phyloP scores from a whole-genome alignment of 64 coral and sea anemone genomes.

The Dendrophyllia cribrosa region DNA sequence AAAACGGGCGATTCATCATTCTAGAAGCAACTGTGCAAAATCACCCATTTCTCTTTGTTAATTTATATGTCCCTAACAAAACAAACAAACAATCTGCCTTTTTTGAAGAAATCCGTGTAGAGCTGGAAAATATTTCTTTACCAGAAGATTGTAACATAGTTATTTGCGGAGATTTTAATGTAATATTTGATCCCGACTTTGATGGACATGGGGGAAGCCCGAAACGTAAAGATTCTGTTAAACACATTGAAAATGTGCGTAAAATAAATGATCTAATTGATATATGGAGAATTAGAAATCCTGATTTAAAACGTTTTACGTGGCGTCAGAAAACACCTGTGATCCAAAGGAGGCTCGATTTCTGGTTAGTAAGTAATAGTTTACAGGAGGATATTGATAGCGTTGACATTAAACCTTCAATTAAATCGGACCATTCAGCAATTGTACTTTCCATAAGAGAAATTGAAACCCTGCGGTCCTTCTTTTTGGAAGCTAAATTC shows the following conservation, averaged over 20 bases:
- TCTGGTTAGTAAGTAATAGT: slow-evolving; percentile 26
- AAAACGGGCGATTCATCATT: neutral
- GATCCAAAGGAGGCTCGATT: slow-evolving; percentile 46
- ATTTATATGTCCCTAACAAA: too few relatives aligned
- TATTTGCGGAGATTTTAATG: neutral
- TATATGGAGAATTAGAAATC: slow-evolving; percentile 49
- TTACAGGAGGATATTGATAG: slow-evolving; percentile 52
- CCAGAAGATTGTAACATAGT: too few relatives aligned
- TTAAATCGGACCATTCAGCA: too few relatives aligned
- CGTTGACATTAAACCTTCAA: too few relatives aligned
- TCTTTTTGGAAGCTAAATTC: too few relatives aligned
- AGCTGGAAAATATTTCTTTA: too few relatives aligned
- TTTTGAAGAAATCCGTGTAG: too few relatives aligned
- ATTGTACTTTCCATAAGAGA: too few relatives aligned
- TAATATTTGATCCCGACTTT: neutral
- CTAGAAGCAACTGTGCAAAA: too few relatives aligned
- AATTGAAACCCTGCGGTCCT: too few relatives aligned
- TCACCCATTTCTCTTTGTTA: too few relatives aligned
- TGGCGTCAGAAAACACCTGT: slow-evolving; percentile 45
- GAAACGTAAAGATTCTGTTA: neutral
- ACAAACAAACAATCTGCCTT: too few relatives aligned
- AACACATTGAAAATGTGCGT: neutral
- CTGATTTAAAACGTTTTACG: slow-evolving; percentile 18
- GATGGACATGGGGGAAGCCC: neutral
- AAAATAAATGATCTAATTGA: neutral